A percentile compares a stretch with the other conserved stretches of the same genome.
These are phyloP conservation scores for Drosophila leontia DNA, from an alignment of 1,140 invertebrate genomes.

Conservation along the genomic window DNA sequence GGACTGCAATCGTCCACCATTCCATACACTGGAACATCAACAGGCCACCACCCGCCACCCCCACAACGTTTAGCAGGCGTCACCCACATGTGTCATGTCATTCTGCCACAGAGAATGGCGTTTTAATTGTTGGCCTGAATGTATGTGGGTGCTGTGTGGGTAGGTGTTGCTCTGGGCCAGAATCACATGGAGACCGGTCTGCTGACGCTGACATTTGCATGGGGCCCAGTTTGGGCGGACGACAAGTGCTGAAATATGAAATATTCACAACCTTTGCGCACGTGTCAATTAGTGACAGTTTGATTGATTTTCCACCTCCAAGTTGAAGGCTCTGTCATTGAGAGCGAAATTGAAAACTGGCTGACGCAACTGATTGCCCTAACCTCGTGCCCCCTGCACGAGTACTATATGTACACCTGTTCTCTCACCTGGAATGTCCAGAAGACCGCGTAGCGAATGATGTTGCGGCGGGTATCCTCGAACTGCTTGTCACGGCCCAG, in stretches of 20 bases:
- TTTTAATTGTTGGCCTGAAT: constrained; percentile 56
- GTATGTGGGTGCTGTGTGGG: not conserved
- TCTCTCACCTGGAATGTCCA: constrained; percentile 93
- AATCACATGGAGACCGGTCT: constrained; percentile 4
- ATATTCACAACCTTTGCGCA: constrained; percentile 59
- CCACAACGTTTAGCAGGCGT: constrained; percentile 45
- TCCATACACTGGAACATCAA: not conserved
- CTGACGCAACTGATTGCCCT: constrained; percentile 33
- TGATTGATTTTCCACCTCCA: constrained; percentile 68
- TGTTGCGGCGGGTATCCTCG: constrained; percentile 94
- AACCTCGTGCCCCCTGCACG: not conserved
- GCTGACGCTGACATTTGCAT: constrained; percentile 32
- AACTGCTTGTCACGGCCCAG: constrained; percentile 96
- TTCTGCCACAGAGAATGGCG: constrained; percentile 31
- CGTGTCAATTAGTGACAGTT: constrained; percentile 59
- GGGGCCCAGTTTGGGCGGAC: constrained; percentile 9
- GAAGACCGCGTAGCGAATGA: constrained; percentile 94
- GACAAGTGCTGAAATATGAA: constrained; percentile 75
- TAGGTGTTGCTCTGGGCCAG: constrained; percentile 3
- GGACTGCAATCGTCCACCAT: constrained; percentile 4
- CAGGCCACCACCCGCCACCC: constrained; percentile 2
- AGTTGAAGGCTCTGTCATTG: constrained; percentile 64
- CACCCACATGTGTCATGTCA: constrained; percentile 61
- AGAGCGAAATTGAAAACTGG: constrained; percentile 38
- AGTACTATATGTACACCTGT: not conserved